phyloP scores from a whole-genome alignment of 2,797 vertebrate genomes.

The Crenuchus spilurus region DNA sequence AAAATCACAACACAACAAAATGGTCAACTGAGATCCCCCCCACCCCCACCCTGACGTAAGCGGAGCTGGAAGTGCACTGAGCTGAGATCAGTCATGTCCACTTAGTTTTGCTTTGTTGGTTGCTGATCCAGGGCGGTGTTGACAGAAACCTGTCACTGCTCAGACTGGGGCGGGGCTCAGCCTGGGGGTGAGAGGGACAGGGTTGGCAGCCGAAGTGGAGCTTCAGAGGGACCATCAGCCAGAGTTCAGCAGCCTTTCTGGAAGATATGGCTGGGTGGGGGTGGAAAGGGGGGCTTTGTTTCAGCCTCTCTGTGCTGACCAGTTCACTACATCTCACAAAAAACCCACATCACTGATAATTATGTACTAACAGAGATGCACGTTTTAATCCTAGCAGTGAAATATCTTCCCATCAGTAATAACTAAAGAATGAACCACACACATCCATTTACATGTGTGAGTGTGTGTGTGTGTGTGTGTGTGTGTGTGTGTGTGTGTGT shows the following conservation, averaged over 20 bases:
- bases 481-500: too few species aligned
- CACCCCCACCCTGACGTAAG: neutral
- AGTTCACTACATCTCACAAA: neutral
- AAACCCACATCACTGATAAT: too few species aligned
- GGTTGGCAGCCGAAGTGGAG: constrained; percentile 51
- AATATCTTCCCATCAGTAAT: too few species aligned
- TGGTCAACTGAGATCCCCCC: too few species aligned
- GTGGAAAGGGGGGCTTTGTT: constrained; percentile 8
- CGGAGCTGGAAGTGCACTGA: neutral
- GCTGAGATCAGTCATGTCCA: constrained; percentile 34
- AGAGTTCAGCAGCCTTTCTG: constrained; percentile 56
- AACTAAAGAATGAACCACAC: too few species aligned
- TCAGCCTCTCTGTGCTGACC: neutral
- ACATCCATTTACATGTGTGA: too few species aligned
- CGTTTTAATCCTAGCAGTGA: too few species aligned
- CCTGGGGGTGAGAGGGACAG: neutral
- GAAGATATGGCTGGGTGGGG: constrained; percentile 34
- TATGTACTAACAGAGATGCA: too few species aligned
- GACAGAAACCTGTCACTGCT: constrained; percentile 53
- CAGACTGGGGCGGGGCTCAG: neutral
- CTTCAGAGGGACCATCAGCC: constrained; percentile 65
- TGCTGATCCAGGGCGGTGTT: constrained; percentile 42
- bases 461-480: too few species aligned
- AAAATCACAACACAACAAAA: too few species aligned
- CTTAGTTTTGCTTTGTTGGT: constrained; percentile 55